These are phyloP conservation scores for Tetragonula carbonaria DNA, from an alignment of 2,888 invertebrate genomes.

Conservation along the genomic window DNA sequence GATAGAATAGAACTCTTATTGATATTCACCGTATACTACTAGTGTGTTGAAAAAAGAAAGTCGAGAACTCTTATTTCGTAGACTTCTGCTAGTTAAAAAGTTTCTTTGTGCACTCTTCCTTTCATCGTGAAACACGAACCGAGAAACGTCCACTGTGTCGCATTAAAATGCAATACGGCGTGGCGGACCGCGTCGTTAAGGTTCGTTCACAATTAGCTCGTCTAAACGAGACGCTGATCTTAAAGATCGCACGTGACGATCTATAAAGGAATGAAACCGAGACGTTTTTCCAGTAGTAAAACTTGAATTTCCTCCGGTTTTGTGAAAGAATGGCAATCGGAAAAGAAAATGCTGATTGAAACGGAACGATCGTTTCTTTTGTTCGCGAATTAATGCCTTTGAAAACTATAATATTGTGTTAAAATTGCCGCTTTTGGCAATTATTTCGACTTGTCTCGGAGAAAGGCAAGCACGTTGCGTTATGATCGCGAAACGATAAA, in stretches of 20 bases:
- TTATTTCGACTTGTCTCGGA: neutral
- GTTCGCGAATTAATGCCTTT: neutral
- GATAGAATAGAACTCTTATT: neutral
- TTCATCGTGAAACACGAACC: slow-evolving; percentile 1
- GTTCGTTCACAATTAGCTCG: slow-evolving; percentile 61
- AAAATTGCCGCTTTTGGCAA: neutral
- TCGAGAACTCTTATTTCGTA: neutral
- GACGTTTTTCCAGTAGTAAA: neutral
- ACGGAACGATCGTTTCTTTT: neutral
- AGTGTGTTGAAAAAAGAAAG: neutral
- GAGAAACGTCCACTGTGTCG: slow-evolving; percentile 7
- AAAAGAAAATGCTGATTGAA: slow-evolving; percentile 45
- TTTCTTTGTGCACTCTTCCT: slow-evolving; percentile 18
- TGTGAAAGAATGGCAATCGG: slow-evolving; percentile 9
- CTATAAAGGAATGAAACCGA: neutral
- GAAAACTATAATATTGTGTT: neutral
- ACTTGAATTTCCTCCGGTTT: neutral
- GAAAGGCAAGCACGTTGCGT: neutral
- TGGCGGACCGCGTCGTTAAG: slow-evolving; percentile 39
- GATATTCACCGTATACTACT: neutral
- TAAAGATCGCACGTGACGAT: slow-evolving; percentile 22
- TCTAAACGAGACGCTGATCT: slow-evolving; percentile 56
- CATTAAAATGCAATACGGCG: slow-evolving; percentile 47
- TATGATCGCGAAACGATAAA: slow-evolving; percentile 48
- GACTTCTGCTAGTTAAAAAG: slow-evolving; percentile 9